These are phyloP conservation scores for Carassius gibelio DNA, from an alignment of 2,113 vertebrate genomes.

Conservation along the genomic window DNA sequence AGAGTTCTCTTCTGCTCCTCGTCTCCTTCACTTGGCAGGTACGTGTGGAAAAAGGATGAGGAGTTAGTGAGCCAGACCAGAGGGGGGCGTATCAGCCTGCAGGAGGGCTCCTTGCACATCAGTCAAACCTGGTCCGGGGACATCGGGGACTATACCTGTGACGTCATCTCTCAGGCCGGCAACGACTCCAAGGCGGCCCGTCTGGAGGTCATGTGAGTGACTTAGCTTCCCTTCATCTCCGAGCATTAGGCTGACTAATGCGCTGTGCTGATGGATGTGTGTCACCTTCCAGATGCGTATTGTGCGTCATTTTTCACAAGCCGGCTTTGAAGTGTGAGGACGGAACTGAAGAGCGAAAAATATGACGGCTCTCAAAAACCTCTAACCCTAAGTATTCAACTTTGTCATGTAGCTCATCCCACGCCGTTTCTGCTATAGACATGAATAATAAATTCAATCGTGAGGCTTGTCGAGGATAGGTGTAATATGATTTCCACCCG, in stretches of 20 bases:
- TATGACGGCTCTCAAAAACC: slow-evolving; percentile 1
- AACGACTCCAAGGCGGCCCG: slow-evolving; percentile 86
- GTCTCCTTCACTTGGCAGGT: slow-evolving; percentile 72
- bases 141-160: slow-evolving; percentile 93
- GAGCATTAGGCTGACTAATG: slow-evolving; percentile 8
- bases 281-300: slow-evolving; percentile 33
- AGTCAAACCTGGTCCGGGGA: slow-evolving; percentile 97
- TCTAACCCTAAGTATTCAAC: slow-evolving; percentile 13
- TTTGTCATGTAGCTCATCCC: not conserved
- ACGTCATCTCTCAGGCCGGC: slow-evolving; percentile 84
- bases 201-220: slow-evolving; percentile 95
- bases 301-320: slow-evolving; percentile 2
- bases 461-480: not conserved
- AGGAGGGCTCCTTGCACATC: slow-evolving; percentile 86
- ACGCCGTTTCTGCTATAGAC: not conserved
- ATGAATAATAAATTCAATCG: not conserved
- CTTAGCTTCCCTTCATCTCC: not conserved
- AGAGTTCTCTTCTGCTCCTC: slow-evolving; percentile 3
- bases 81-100: slow-evolving; percentile 83
- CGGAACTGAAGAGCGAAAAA: not conserved
- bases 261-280: slow-evolving; percentile 20
- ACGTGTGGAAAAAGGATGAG: slow-evolving; percentile 86
- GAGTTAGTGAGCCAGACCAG: slow-evolving; percentile 73
- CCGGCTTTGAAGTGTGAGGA: slow-evolving; percentile 12
- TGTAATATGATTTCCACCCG: not conserved